Percentiles rank a stretch among this genome's conserved stretches.
Evolutionary conservation across 2,888 invertebrate species (phyloP).

Genomic region (Mythimna ferrago): DNA sequence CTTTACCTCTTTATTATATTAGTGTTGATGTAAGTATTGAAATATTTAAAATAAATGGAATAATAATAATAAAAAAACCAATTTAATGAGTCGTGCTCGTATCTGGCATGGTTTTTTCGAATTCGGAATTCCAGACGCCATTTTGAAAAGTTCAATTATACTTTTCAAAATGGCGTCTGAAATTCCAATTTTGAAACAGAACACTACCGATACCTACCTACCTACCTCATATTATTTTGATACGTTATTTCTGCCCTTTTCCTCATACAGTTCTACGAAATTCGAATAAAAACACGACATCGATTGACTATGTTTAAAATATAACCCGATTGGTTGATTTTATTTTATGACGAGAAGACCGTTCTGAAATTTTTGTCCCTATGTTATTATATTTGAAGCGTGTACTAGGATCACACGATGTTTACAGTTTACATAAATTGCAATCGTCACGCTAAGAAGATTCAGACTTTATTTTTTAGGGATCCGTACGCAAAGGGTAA

Average conservation of each 20-base stretch:
- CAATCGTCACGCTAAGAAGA: not conserved
- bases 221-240: not conserved
- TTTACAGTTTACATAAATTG: not conserved
- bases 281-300: not conserved
- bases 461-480: not conserved
- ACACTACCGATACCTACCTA: not conserved
- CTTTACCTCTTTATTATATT: no score
- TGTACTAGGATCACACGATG: not conserved
- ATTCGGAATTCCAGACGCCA: no score
- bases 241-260: not conserved
- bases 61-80: no score
- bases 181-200: not conserved
- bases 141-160: no score
- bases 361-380: constrained; percentile 2
- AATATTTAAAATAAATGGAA: no score
- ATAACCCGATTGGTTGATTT: not conserved
- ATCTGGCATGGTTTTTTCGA: no score
- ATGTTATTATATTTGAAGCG: not conserved
- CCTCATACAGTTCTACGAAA: constrained; percentile 5
- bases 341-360: not conserved
- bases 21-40: no score
- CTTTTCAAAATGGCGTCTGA: constrained; percentile 3
- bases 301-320: not conserved
- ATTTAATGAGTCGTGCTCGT: no score
- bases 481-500: no score